A percentile compares a stretch with the other conserved stretches of the same genome.
Evolutionary conservation across 2,888 invertebrate species (phyloP).

Genomic region (Carterocephalus palaemon): DNA sequence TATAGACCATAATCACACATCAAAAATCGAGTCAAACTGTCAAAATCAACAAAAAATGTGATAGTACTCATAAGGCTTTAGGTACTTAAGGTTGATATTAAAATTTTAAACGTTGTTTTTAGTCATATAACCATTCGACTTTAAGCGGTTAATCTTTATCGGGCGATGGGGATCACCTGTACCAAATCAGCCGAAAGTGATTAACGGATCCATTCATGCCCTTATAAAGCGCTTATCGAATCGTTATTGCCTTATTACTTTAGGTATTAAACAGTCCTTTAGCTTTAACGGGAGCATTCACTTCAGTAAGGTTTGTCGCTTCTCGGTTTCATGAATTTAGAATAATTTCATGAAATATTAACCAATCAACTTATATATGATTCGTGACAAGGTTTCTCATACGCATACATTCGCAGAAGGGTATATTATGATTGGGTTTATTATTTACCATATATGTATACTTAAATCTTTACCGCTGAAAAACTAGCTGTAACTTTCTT

Average conservation of each 20-base stretch:
- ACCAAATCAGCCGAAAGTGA: slow-evolving; percentile 47
- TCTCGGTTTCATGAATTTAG: too few relatives aligned
- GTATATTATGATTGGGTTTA: too few relatives aligned
- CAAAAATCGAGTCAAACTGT: too few relatives aligned
- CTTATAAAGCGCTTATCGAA: slow-evolving; percentile 43
- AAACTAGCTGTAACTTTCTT: too few relatives aligned
- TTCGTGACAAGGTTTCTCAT: too few relatives aligned
- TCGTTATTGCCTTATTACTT: slow-evolving; percentile 11
- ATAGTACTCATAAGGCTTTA: not conserved
- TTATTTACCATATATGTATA: too few relatives aligned
- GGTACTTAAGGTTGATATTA: not conserved
- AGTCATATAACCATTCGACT: slow-evolving; percentile 30
- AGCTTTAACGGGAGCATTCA: not conserved
- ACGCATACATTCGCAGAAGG: too few relatives aligned
- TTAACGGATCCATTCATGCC: slow-evolving; percentile 43
- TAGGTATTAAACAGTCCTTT: not conserved
- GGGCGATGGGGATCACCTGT: slow-evolving; percentile 40
- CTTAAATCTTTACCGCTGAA: too few relatives aligned
- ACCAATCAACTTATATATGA: too few relatives aligned
- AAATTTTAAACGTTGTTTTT: slow-evolving; percentile 10
- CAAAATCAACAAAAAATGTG: too few relatives aligned
- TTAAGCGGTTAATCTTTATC: slow-evolving; percentile 47
- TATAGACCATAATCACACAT: too few relatives aligned
- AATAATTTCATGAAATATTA: too few relatives aligned
- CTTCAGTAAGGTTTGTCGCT: not conserved